phyloP scores from a whole-genome alignment of 2,113 vertebrate species.

The Periophthalmodon schlosseri region DNA sequence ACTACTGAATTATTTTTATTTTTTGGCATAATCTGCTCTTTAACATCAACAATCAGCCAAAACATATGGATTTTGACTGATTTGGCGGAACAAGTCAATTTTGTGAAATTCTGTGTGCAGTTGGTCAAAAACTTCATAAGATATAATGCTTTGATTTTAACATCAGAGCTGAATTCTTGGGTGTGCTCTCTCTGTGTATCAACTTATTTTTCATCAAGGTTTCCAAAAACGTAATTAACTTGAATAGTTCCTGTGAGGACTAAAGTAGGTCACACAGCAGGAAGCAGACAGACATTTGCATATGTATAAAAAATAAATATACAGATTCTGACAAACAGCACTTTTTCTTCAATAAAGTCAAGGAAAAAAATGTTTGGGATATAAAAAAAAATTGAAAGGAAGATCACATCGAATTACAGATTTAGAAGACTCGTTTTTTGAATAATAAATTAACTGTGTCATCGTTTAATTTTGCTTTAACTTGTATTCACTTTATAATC shows the following conservation, averaged over 20 bases:
- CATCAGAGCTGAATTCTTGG: not conserved
- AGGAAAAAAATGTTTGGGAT: not conserved
- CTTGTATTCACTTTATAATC: not conserved
- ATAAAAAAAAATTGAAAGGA: not conserved
- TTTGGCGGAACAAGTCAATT: too few species aligned
- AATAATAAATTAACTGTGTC: not conserved
- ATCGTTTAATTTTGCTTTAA: not conserved
- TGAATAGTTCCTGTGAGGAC: constrained; percentile 28
- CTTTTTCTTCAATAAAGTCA: not conserved
- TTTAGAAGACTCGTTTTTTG: not conserved
- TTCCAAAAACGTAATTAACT: constrained; percentile 27
- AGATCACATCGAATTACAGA: not conserved
- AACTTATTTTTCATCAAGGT: constrained; percentile 24
- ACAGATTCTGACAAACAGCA: not conserved
- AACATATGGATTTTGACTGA: too few species aligned
- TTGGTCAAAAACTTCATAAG: not conserved
- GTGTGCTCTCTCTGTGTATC: constrained; percentile 10
- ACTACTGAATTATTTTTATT: too few species aligned
- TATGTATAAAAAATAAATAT: not conserved
- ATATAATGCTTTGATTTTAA: not conserved
- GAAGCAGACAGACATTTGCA: constrained; percentile 1
- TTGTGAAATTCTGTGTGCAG: not conserved
- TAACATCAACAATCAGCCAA: too few species aligned
- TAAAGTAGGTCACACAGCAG: constrained; percentile 45
- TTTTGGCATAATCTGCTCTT: too few species aligned